Base-by-base conservation (phyloP, 2,113 vertebrate species). In the Menura novaehollandiae region DNA sequence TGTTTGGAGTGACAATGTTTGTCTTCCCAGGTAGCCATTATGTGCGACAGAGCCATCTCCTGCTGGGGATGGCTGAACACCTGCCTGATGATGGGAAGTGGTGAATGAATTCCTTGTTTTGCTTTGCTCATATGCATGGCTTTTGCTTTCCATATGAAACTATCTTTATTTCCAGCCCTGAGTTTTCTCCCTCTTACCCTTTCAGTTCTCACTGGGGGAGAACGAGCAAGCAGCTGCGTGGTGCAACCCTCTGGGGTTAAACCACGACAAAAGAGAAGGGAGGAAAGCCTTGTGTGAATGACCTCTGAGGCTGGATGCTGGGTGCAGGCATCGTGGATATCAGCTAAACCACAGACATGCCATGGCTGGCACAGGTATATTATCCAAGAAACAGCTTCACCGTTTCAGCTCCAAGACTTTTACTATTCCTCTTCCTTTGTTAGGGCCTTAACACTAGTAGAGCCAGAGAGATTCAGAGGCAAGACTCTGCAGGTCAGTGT, bases 201-300 rank as follows among this genome's bases (percentile, higher is more conserved):
- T 73, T 22, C 17, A 6, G 5, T 27, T 19, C 32, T 19, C 37
- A 32, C 58, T 28, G 32, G 14, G 16, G 41, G 13, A 26, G 7
- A 26, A 32, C 15, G 14, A 43, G 58, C 32, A 28, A 58, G 72
- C 22, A 18, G 24, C 4, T 58, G 17, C 27, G 49, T 13, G 26
- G 51, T 22, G 58, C 35, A 43, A 2, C 32, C 30, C n/a, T 15
- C 26, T 23, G 21, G 26, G 58, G 14, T 73, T 35, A 56, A 56
- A 49, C 6, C 49, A 37, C 0, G 1, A 13, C 39, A n/a, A 49
- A 12, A 3, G 33, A 30, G 33, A 1, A 33, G 41, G 24, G 37
- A 81, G 41, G 27, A 85, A 55, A 85, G 19, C n/a, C 46, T 30
- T 33, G 23, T 35, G 41, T 8, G 68, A n/a, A 2, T 30, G 37